Conservation (phyloP, 2,113 vertebrate genomes). For the Nesogale talazaci region DNA sequence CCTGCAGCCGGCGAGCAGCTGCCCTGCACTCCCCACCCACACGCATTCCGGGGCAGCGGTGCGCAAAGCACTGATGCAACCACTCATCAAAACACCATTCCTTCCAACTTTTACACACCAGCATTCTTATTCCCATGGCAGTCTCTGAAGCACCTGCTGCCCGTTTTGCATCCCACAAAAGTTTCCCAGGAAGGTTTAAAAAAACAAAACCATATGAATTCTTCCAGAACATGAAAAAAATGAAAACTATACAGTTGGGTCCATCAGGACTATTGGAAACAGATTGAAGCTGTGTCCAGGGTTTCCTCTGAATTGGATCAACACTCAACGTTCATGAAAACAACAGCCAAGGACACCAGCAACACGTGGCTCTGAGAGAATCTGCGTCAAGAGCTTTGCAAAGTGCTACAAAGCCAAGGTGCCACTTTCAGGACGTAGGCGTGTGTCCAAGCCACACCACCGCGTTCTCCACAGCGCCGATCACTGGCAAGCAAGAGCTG, state of each 20-base stretch:
- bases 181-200: neutral
- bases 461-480: neutral
- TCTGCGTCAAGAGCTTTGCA: neutral
- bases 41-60: neutral
- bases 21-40: neutral
- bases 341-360: neutral
- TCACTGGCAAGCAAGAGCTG: neutral
- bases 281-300: neutral
- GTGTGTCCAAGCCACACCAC: neutral
- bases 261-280: neutral
- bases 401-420: neutral
- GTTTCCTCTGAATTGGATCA: neutral
- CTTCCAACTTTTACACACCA: conserved; percentile 44
- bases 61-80: conserved; percentile 21
- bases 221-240: neutral
- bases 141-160: conserved; percentile 19
- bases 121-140: conserved; percentile 65
- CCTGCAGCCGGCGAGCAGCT: too few species aligned
- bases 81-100: conserved; percentile 60
- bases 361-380: neutral
- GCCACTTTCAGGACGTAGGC: neutral
- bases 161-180: conserved; percentile 31
- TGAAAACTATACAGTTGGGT: neutral
- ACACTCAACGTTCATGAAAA: neutral
- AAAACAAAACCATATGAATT: neutral